Evolutionary conservation across 2,797 vertebrate genomes (phyloP).

Genomic region (Rhodeus uyekii): DNA sequence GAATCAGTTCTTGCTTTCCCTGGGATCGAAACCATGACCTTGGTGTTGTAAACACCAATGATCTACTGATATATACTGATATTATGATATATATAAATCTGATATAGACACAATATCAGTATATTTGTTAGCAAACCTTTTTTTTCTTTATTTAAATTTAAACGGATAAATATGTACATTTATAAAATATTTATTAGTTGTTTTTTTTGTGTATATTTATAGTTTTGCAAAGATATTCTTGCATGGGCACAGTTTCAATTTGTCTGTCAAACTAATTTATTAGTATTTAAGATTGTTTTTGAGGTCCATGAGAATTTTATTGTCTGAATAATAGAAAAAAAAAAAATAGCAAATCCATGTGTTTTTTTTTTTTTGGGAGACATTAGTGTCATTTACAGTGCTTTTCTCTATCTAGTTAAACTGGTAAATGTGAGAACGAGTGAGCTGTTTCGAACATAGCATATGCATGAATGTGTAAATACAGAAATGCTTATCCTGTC

Average conservation of each 20-base stretch:
- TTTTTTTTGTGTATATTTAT: not conserved
- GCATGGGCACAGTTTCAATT: not conserved
- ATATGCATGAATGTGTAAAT: slow-evolving; percentile 6
- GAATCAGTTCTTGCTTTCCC: too few relatives aligned
- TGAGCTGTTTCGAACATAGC: not conserved
- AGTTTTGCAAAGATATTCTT: not conserved
- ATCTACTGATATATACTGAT: too few relatives aligned
- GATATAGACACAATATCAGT: too few relatives aligned
- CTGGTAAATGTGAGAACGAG: not conserved
- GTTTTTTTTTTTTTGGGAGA: too few relatives aligned
- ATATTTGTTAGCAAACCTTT: too few relatives aligned
- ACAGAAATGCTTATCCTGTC: not conserved
- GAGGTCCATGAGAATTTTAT: too few relatives aligned
- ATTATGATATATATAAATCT: too few relatives aligned
- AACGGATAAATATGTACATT: not conserved
- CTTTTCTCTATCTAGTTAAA: not conserved
- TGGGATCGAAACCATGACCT: too few relatives aligned
- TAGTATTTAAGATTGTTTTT: not conserved
- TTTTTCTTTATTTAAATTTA: too few relatives aligned
- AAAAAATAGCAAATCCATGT: too few relatives aligned
- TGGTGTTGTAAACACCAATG: too few relatives aligned
- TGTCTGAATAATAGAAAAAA: too few relatives aligned
- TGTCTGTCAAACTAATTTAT: not conserved
- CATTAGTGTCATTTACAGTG: not conserved
- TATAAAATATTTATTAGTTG: not conserved